Percentiles rank a stretch among this genome's conserved stretches.
phyloP scores from a whole-genome alignment of 1,140 invertebrate species.

The Eueides isabella region DNA sequence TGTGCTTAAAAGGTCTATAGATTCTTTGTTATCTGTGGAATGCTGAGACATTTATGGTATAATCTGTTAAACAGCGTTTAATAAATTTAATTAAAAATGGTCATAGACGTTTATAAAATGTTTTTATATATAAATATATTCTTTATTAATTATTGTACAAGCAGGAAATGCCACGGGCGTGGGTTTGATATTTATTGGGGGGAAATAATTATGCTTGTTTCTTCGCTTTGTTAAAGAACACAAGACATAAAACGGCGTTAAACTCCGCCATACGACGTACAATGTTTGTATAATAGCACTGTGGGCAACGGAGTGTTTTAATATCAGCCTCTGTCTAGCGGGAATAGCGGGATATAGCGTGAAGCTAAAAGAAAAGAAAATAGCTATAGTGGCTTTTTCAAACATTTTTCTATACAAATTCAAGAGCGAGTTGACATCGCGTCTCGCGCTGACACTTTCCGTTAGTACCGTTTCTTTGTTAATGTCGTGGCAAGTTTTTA shows the following conservation, averaged over 20 bases:
- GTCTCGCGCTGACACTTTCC: not conserved
- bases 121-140: not conserved
- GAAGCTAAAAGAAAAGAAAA: too few relatives aligned
- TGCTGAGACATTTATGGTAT: not conserved
- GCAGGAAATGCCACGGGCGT: not conserved
- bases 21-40: conserved; percentile 14
- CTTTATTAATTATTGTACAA: too few relatives aligned
- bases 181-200: not conserved
- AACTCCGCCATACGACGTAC: too few relatives aligned
- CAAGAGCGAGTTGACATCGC: not conserved
- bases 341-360: too few relatives aligned
- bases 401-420: not conserved
- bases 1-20: not conserved
- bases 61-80: not conserved
- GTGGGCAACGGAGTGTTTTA: too few relatives aligned
- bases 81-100: conserved; percentile 7
- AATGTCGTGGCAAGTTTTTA: not conserved
- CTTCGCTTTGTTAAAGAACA: too few relatives aligned
- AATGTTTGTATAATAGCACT: too few relatives aligned
- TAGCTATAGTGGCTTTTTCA: not conserved
- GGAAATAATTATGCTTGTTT: too few relatives aligned
- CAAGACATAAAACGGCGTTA: too few relatives aligned
- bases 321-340: too few relatives aligned
- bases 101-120: not conserved
- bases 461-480: not conserved